Conservation (phyloP, 2,113 vertebrate species). For the Lophius piscatorius region DNA sequence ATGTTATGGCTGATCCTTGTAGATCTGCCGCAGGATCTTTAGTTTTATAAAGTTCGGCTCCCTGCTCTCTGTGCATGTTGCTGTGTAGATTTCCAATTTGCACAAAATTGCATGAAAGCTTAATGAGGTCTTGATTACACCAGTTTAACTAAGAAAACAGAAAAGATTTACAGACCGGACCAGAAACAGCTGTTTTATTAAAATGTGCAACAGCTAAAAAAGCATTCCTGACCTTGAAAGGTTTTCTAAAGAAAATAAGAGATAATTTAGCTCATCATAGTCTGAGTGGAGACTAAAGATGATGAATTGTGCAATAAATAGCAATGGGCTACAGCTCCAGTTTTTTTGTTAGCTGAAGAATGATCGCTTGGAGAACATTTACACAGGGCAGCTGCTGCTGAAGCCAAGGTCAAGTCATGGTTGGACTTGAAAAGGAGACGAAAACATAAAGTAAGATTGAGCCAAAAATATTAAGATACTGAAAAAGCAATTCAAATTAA, state of each 20-base stretch:
- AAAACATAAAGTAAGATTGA: slow-evolving; percentile 55
- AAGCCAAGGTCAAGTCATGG: slow-evolving; percentile 43
- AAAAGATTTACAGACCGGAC: slow-evolving; percentile 57
- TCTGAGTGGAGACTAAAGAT: slow-evolving; percentile 40
- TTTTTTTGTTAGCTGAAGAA: slow-evolving; percentile 27
- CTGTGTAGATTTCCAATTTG: slow-evolving; percentile 28
- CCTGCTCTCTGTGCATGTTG: background rate
- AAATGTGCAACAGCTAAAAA: slow-evolving; percentile 55
- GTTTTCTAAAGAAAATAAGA: slow-evolving; percentile 37
- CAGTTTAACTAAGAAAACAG: slow-evolving; percentile 59
- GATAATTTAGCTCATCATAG: slow-evolving; percentile 42
- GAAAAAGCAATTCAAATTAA: too few relatives aligned
- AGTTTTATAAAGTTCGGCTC: too few relatives aligned
- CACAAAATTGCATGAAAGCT: slow-evolving; percentile 17
- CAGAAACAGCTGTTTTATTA: slow-evolving; percentile 34
- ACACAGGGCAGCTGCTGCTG: slow-evolving; percentile 67
- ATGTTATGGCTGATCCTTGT: too few relatives aligned
- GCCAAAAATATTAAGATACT: slow-evolving; percentile 50
- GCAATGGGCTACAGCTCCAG: slow-evolving; percentile 25
- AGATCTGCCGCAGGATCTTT: too few relatives aligned
- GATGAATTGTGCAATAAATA: slow-evolving; percentile 55
- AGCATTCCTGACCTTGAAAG: slow-evolving; percentile 54
- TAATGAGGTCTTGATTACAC: slow-evolving; percentile 54
- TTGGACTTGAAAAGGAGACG: slow-evolving; percentile 48
- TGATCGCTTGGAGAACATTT: slow-evolving; percentile 65